Percentiles rank a stretch among this genome's conserved stretches.
Conservation (phyloP, 2,888 invertebrate genomes). For the Melinaea marsaeus region DNA sequence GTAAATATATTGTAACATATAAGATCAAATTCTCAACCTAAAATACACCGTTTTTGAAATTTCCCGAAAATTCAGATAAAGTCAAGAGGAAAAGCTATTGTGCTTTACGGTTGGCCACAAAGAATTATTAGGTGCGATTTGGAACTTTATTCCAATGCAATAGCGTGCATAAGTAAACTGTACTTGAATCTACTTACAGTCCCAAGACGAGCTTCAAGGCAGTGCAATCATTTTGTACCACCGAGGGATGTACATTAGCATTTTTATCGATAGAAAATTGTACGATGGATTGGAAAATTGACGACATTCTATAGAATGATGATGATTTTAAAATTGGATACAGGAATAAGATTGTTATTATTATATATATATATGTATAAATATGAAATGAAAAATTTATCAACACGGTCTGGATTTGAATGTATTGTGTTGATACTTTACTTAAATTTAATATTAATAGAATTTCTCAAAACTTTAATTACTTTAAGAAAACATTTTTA, state of each 20-base stretch:
- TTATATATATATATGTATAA: background rate
- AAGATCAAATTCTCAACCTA: slow-evolving; percentile 18
- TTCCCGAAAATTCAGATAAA: slow-evolving; percentile 32
- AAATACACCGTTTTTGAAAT: slow-evolving; percentile 31
- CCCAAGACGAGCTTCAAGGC: slow-evolving; percentile 46
- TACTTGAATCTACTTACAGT: slow-evolving; percentile 41
- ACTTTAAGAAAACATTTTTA: background rate
- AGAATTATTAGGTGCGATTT: slow-evolving; percentile 14
- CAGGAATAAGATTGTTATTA: background rate
- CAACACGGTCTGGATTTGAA: no score
- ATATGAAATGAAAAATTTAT: background rate
- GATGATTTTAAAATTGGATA: slow-evolving; percentile 15
- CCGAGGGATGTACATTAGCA: slow-evolving; percentile 64
- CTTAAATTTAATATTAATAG: background rate
- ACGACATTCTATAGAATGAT: slow-evolving; percentile 40
- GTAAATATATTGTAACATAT: slow-evolving; percentile 1
- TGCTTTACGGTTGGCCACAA: slow-evolving; percentile 30
- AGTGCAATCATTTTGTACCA: slow-evolving; percentile 63
- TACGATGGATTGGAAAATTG: slow-evolving; percentile 44
- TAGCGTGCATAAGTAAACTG: slow-evolving; percentile 24
- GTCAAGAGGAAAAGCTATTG: slow-evolving; percentile 40
- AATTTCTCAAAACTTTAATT: background rate
- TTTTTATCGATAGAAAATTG: slow-evolving; percentile 69
- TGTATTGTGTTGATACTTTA: background rate
- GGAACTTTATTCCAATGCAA: slow-evolving; percentile 19